These are phyloP conservation scores for Leptopterna dolabrata DNA, from an alignment of 2,888 invertebrate species.

Conservation along the genomic window DNA sequence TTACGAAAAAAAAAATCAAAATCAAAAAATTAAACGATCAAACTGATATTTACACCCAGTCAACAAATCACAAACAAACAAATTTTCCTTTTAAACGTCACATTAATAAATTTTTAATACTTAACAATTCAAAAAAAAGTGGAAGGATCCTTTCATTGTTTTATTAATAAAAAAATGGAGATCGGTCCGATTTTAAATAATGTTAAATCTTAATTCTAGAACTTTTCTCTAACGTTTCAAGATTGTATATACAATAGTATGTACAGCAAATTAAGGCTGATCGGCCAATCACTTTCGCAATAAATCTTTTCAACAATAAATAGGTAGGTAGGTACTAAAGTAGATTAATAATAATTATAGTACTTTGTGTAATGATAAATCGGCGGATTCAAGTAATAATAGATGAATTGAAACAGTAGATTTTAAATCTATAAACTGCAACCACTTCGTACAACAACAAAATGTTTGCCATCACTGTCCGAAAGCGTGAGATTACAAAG, in stretches of 20 bases:
- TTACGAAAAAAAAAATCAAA: neutral
- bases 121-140: slow-evolving; percentile 5
- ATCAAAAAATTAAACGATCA: neutral
- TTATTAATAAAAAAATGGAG: slow-evolving; percentile 3
- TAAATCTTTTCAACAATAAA: slow-evolving; percentile 16
- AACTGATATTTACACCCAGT: neutral
- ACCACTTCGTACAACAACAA: neutral
- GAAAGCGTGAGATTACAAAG: neutral
- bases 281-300: slow-evolving; percentile 1
- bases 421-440: neutral
- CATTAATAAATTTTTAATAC: neutral
- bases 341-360: neutral
- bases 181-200: slow-evolving; percentile 10
- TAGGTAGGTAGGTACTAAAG: neutral
- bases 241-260: slow-evolving; percentile 21
- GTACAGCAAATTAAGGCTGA: slow-evolving; percentile 17
- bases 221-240: slow-evolving; percentile 12
- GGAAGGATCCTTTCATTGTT: slow-evolving; percentile 9
- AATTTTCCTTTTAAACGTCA: neutral
- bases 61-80: neutral
- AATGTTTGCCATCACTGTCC: neutral
- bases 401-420: neutral
- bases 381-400: neutral
- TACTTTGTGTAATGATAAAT: neutral
- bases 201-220: neutral